Evolutionary conservation across 2,797 vertebrate species (phyloP), one percentile per base, ranked within the genome.

Genomic region (Erethizon dorsatum): DNA sequence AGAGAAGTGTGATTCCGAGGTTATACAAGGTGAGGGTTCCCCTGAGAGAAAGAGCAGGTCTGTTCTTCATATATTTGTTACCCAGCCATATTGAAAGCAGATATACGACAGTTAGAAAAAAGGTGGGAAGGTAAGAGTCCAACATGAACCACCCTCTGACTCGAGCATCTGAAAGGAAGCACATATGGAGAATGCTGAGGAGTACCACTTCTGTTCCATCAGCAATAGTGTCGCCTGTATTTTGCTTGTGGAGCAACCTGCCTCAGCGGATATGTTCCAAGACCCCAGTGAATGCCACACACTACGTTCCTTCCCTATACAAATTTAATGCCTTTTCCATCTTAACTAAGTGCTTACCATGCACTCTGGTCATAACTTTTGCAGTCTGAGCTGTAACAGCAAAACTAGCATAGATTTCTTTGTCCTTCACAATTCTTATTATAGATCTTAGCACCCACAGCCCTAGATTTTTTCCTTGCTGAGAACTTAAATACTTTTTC

Each of bases 91-190:
- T 99, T 77, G 98, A 98, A 82, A 99, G 98, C 69, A 99, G 97
- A 97, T 99, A 99, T 0, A 98, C 84, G 90, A 98, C 96, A 75
- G 99, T 99, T 45, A 99, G 98, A 78, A 97, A 97, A 97, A 99
- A 98, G 0, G 99, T 99, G 52, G 99, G 99, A 95, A 99, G 98
- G 96, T 98, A 99, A 61, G 99, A 99, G 97, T 99, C 99, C 98
- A 99, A 94, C 98, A 99, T 98, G 87, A 99, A 97, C 99, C 99
- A 99, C 97, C 99, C 99, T 98, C 99, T 98, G 96, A 99, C 99
- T 88, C 99, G 99, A 90, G 98, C 2, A 98, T 99, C 99, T 99
- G 98, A 57, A 98, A 98, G 97, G 83, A 97, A 97, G 93, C 26
- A 97, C 10, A 87, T 0, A 0, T 5, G 67, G 77, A 75, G 59